Base-by-base conservation (phyloP, 2,113 vertebrate genomes). In the Campylomormyrus numenius region DNA sequence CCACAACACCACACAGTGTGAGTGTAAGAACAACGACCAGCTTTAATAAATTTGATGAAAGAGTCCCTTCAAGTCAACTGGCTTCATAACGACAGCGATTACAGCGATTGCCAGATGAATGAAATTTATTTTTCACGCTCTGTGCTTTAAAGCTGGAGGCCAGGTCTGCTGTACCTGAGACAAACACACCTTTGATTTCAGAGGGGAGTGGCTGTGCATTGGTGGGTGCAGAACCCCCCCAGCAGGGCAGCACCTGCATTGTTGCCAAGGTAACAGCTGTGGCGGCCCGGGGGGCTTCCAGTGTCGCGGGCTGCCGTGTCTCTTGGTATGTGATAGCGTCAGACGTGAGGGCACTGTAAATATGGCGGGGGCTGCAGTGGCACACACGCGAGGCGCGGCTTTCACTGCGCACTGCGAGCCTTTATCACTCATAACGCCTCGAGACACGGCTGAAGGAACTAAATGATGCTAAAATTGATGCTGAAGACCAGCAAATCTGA, bases 191-290 rank as follows among this genome's bases (percentile, higher is more conserved):
- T 91, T 90, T 91, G 31, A 48, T 62, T 83, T 42, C 39, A 24
- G 89, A 91, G 49, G 58, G 89, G 84, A 88, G 90, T 83, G 88
- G 56, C 70, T 42, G 17, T 88, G 90, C 90, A 89, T 91, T 89
- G 88, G 85, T 85, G 35, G 88, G 90, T 92, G 85, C 89, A 27
- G 80, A 35, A 85, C 91, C 90, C 49, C 83, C 89, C 92, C 85
- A 50, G 17, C 85, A 90, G 74, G 90, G 90, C 70, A 92, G 89
- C 91, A 92, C 92, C 93, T 93, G 92, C 90, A 91, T 88, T 89
- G 92, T 93, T 93, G 90, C 93, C 85, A 86, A 88, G 91, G 93
- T 91, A 92, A 92, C 93, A 91, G 92, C 89, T 92, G 93, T 92
- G 92, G 93, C 3, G 48, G 91, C 83, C 88, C 80, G 50, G 13